Evolutionary conservation across 2,888 invertebrate genomes (phyloP).

Genomic region (Cheilosia urbana): DNA sequence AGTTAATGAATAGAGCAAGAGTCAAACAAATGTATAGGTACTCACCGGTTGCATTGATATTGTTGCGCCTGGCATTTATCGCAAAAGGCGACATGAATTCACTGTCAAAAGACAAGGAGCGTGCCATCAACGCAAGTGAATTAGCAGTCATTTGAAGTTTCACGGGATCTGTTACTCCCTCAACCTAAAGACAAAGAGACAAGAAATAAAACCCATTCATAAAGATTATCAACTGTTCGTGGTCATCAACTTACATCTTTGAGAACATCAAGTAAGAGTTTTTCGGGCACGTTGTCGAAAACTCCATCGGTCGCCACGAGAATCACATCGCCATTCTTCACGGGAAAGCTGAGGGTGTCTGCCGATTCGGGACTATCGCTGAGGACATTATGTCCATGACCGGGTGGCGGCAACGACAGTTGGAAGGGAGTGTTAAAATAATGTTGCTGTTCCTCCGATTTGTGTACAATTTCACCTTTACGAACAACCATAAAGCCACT

Average conservation of each 20-base stretch:
- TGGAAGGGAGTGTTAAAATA: conserved; percentile 99
- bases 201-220: background rate
- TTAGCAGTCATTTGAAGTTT: conserved; percentile 95
- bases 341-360: conserved; percentile 93
- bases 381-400: conserved; percentile 92
- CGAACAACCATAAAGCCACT: conserved; percentile 98
- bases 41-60: conserved; percentile 95
- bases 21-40: conserved; percentile 23
- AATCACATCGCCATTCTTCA: conserved; percentile 96
- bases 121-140: conserved; percentile 97
- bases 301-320: conserved; percentile 98
- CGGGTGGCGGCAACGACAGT: conserved; percentile 96
- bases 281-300: conserved; percentile 98
- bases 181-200: conserved; percentile 82
- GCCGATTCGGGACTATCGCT: conserved; percentile 97
- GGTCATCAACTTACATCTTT: conserved; percentile 85
- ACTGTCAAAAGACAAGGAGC: conserved; percentile 96
- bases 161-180: conserved; percentile 89
- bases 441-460: conserved; percentile 98
- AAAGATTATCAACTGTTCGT: background rate
- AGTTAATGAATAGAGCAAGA: background rate
- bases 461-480: conserved; percentile 93
- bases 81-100: conserved; percentile 98
- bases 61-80: conserved; percentile 95
- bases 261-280: conserved; percentile 94